phyloP scores from a whole-genome alignment of 2,888 invertebrate genomes.

The Ormyrus nitidulus region DNA sequence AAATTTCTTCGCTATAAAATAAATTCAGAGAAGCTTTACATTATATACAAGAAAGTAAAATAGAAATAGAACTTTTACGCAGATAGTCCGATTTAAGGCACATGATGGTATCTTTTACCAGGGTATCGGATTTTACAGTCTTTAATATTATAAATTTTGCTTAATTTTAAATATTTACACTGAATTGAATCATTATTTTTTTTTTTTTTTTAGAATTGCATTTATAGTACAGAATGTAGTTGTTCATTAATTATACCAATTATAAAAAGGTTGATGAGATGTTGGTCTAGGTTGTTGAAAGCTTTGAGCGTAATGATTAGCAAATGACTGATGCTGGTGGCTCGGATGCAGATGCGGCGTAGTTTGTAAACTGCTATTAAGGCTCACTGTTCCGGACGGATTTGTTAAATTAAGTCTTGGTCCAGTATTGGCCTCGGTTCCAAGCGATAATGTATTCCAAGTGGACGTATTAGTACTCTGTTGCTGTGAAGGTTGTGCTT shows the following conservation, averaged over 20 bases:
- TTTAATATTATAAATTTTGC: no score
- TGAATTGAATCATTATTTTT: no score
- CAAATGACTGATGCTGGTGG: slow-evolving; percentile 69
- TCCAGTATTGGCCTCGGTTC: slow-evolving; percentile 41
- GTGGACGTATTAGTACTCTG: slow-evolving; percentile 62
- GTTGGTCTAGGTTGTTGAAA: slow-evolving; percentile 70
- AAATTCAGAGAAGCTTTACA: no score
- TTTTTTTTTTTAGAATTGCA: no score
- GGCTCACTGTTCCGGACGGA: slow-evolving; percentile 57
- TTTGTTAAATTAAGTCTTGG: slow-evolving; percentile 60
- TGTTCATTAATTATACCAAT: slow-evolving; percentile 62
- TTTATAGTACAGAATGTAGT: no score
- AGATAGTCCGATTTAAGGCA: no score
- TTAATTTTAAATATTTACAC: no score
- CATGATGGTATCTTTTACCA: no score
- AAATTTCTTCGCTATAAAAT: background rate
- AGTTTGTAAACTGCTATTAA: slow-evolving; percentile 14
- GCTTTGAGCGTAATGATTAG: slow-evolving; percentile 65
- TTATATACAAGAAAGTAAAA: no score
- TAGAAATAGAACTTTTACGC: no score
- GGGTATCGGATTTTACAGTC: no score
- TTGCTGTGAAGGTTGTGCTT: slow-evolving; percentile 50
- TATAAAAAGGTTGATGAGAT: slow-evolving; percentile 68
- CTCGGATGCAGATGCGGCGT: background rate
- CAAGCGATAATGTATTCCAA: slow-evolving; percentile 61